Evolutionary conservation across 2,888 invertebrate genomes (phyloP), one percentile per base, ranked within the genome.

Genomic region (Ichneumoninae sp.): DNA sequence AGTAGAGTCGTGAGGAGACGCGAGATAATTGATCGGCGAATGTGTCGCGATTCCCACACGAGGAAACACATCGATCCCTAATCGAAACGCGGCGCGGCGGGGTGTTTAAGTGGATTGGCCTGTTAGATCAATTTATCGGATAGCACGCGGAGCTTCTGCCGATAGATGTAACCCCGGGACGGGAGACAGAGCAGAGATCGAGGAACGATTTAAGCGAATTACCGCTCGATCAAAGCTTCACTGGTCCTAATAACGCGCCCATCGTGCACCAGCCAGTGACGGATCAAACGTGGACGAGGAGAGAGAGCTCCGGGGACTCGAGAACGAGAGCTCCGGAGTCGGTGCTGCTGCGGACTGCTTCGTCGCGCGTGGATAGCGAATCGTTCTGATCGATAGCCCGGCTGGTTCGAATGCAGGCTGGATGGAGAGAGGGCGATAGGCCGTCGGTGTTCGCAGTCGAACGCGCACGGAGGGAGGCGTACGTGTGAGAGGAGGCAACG

Each of bases 171-270:
- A 63, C 30, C 30, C 16, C 63, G 63, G 13, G 26, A 26, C 26
- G 19, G 5, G 65, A 40, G 54, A 54, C 40, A 54, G 40, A 66
- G 76, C 36, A 26, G 52, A 54, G 80, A 85, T 85, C 85, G 79
- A 79, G 86, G 87, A 85, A 82, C 86, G 89, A 90, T 91, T 92
- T 91, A 90, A 90, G 87, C 89, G 89, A 91, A 91, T 92, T 91
- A 91, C 89, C 90, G 88, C 74, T 85, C 87, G 90, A 90, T 90
- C 89, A 89, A 90, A 89, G 90, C 88, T 89, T 88, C 91, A 86
- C 90, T 88, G 88, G 89, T 89, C 83, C 75, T 87, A 87, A 87
- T 86, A 65, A 13, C 86, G 86, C 88, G 87, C 88, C 87, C 89
- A 88, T 89, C 89, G 89, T 88, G 40, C 40, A 88, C 85, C 44